Conservation (phyloP, 64 coral and sea anemone genomes). For the Anthopleura sola region DNA sequence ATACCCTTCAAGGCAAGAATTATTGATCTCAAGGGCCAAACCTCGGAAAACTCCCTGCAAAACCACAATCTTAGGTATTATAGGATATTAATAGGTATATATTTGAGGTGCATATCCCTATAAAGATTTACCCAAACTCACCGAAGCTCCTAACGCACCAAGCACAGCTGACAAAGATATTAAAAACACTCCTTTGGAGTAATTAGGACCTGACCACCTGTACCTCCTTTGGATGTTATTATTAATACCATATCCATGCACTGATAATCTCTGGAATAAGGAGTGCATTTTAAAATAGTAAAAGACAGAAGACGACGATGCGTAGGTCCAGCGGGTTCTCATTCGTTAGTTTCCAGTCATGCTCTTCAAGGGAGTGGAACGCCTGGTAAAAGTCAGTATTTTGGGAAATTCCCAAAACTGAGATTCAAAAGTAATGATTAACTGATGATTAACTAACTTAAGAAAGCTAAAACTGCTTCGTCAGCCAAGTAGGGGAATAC, state of each 20-base stretch:
- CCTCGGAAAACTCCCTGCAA: no score
- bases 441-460: neutral
- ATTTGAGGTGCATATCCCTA: no score
- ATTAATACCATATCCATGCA: no score
- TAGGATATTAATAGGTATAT: no score
- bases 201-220: conserved; percentile 21
- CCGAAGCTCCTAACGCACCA: conserved; percentile 18
- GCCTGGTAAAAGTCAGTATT: neutral
- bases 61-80: no score
- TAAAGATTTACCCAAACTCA: neutral
- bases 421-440: neutral
- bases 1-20: neutral
- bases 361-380: neutral
- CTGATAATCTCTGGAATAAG: neutral
- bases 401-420: neutral
- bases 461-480: neutral
- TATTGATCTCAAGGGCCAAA: neutral
- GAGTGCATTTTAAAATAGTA: neutral
- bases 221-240: neutral
- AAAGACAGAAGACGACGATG: neutral
- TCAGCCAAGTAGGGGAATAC: neutral
- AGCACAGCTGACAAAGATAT: conserved; percentile 11
- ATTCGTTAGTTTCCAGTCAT: neutral
- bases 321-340: neutral
- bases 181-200: conserved; percentile 8